A percentile compares a stretch with the other conserved stretches of the same genome.
Evolutionary conservation across 2,888 invertebrate genomes (phyloP).

Genomic region (Perdita meconis): DNA sequence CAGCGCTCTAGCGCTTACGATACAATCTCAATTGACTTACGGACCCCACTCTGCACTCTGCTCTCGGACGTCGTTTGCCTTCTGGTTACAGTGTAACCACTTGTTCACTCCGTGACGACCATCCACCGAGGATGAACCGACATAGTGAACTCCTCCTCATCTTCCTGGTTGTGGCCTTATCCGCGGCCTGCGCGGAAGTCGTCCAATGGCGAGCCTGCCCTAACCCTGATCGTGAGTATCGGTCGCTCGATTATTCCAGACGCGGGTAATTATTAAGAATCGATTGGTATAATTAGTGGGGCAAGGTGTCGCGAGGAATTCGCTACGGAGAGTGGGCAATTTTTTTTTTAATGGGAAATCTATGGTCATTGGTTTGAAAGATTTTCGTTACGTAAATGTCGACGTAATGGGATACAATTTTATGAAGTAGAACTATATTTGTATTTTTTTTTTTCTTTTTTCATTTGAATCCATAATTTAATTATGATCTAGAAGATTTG

Average conservation of each 20-base stretch:
- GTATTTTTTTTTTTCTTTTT: too few species aligned
- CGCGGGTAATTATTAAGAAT: neutral
- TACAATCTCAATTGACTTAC: constrained; percentile 81
- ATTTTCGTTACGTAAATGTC: too few species aligned
- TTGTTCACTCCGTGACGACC: constrained; percentile 76
- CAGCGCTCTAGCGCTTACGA: constrained; percentile 55
- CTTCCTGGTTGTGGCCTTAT: constrained; percentile 65
- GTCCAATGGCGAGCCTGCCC: constrained; percentile 67
- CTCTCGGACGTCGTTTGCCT: constrained; percentile 64
- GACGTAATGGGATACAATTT: too few species aligned
- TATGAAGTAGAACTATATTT: too few species aligned
- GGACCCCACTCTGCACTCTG: constrained; percentile 70
- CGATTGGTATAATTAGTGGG: neutral
- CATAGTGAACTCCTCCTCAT: constrained; percentile 59
- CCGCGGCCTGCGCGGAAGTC: constrained; percentile 68
- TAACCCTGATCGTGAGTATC: constrained; percentile 68
- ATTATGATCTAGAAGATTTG: too few species aligned
- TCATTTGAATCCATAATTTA: too few species aligned
- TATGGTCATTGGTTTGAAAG: too few species aligned
- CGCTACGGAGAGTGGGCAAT: too few species aligned
- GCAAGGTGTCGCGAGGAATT: too few species aligned
- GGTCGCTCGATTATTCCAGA: neutral
- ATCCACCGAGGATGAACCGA: constrained; percentile 74
- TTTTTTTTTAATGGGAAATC: too few species aligned
- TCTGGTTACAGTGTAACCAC: constrained; percentile 62